These are phyloP conservation scores for Gadus chalcogrammus DNA, from an alignment of 2,113 vertebrate species.

Conservation along the genomic window DNA sequence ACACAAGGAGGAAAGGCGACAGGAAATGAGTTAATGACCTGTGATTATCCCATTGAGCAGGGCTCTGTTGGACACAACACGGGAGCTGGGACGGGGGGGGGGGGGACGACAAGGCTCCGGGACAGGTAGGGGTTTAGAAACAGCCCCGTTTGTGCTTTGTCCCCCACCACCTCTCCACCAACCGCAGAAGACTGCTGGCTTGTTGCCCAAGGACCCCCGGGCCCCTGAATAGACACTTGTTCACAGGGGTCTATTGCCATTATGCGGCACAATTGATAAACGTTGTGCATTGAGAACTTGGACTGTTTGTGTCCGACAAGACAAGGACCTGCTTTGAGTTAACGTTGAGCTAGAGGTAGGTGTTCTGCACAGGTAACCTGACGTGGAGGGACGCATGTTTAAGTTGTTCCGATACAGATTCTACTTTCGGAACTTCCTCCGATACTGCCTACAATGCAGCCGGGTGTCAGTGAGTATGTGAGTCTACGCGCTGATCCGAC, in stretches of 20 bases:
- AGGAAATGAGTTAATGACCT: slow-evolving; percentile 51
- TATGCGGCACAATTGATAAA: slow-evolving; percentile 19
- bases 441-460: too few relatives aligned
- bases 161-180: too few relatives aligned
- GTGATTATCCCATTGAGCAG: slow-evolving; percentile 38
- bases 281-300: too few relatives aligned
- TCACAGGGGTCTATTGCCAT: slow-evolving; percentile 2
- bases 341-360: too few relatives aligned
- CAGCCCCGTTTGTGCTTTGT: slow-evolving; percentile 45
- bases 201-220: slow-evolving; percentile 17
- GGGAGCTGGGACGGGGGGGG: slow-evolving; percentile 1
- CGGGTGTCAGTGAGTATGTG: too few relatives aligned
- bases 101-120: not conserved
- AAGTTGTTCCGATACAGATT: too few relatives aligned
- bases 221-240: slow-evolving; percentile 51
- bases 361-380: too few relatives aligned
- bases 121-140: slow-evolving; percentile 37
- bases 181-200: slow-evolving; percentile 36
- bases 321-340: not conserved
- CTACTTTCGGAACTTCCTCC: too few relatives aligned
- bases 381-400: too few relatives aligned
- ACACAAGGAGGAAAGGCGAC: slow-evolving; percentile 4
- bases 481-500: too few relatives aligned
- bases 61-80: slow-evolving; percentile 11
- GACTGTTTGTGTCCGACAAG: not conserved